phyloP scores from a whole-genome alignment of 2,888 invertebrate genomes.

The Julus scanicus region DNA sequence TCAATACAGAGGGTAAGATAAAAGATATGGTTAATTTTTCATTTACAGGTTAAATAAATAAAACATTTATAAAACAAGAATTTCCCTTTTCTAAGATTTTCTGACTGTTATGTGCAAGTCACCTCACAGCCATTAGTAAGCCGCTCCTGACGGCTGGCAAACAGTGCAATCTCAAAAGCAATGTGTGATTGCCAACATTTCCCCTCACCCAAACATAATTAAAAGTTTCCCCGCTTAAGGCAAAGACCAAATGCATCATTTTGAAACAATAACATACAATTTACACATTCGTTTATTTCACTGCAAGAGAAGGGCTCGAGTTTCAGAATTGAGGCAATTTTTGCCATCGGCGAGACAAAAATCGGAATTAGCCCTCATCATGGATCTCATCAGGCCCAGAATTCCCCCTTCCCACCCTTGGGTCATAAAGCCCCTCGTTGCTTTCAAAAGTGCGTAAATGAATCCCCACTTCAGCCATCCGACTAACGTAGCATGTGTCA shows the following conservation, averaged over 20 bases:
- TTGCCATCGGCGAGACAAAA: neutral
- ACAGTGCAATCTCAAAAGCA: neutral
- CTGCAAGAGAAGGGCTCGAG: neutral
- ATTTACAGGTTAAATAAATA: too few species aligned
- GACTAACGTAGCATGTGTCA: neutral
- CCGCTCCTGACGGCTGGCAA: neutral
- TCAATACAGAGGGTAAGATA: too few species aligned
- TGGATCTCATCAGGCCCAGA: neutral
- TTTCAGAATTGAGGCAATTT: neutral
- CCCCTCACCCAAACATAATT: neutral
- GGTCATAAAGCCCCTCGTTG: constrained; percentile 28
- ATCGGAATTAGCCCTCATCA: constrained; percentile 11
- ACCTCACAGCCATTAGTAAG: too few species aligned
- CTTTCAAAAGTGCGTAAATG: constrained; percentile 12
- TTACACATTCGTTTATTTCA: neutral
- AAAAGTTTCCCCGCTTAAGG: neutral
- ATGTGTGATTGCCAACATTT: neutral
- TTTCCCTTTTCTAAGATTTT: too few species aligned
- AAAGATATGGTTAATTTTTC: too few species aligned
- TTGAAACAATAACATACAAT: neutral
- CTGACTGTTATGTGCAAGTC: too few species aligned
- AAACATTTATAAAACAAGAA: too few species aligned
- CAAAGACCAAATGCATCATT: neutral
- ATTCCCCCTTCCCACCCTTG: neutral
- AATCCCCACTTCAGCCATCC: constrained; percentile 15